Evolutionary conservation across 2,797 vertebrate genomes (phyloP).

Genomic region (Squalus acanthias): DNA sequence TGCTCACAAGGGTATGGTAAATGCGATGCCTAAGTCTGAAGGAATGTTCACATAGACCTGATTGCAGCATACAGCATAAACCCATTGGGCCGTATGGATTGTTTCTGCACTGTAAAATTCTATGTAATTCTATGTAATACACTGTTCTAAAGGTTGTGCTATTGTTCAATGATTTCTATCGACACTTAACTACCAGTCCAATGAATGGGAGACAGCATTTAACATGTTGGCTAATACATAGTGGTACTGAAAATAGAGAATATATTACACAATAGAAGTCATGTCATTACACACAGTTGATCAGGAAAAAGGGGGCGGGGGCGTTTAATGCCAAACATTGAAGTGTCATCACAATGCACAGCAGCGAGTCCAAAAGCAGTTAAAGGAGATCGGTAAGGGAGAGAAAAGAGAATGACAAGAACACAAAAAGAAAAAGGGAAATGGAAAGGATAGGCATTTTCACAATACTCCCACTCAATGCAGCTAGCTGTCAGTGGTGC

Average conservation of each 20-base stretch:
- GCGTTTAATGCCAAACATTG: not conserved
- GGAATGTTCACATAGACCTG: not conserved
- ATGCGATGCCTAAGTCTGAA: not conserved
- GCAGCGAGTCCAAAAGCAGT: not conserved
- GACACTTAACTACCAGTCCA: not conserved
- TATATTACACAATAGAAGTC: not conserved
- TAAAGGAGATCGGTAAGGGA: not conserved
- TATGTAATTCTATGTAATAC: not conserved
- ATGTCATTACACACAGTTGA: not conserved
- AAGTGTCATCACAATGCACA: not conserved
- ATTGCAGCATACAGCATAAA: not conserved
- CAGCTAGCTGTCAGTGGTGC: not conserved
- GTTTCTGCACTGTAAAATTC: not conserved
- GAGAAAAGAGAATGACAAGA: not conserved
- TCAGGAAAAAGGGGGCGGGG: not conserved
- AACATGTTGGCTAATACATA: not conserved
- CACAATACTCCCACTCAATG: not conserved
- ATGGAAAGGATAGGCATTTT: not conserved
- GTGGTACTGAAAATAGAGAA: not conserved
- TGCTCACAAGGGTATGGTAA: not conserved
- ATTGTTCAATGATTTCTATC: not conserved
- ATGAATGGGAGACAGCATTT: not conserved
- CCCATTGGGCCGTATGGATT: not conserved
- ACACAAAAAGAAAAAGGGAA: not conserved
- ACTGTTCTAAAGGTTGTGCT: not conserved